A percentile compares a stretch with the other conserved stretches of the same genome.
phyloP scores from a whole-genome alignment of 1,140 invertebrate genomes.

The Drosophila willistoni region DNA sequence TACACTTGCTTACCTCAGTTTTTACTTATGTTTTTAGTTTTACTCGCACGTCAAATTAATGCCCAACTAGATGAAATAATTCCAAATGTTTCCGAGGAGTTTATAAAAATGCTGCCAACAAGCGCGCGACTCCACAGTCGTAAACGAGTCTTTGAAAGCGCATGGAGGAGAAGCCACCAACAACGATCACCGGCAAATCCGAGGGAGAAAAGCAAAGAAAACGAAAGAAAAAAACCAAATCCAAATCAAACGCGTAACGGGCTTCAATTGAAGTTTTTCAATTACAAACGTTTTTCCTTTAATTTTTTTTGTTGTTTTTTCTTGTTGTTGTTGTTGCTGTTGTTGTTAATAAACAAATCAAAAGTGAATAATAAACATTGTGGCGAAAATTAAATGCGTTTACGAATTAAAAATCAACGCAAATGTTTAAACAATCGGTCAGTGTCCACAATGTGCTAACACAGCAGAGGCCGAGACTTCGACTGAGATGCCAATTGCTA shows the following conservation, averaged over 20 bases:
- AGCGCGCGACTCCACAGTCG: slow-evolving; percentile 69
- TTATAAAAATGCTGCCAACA: slow-evolving; percentile 79
- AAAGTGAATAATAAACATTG: slow-evolving; percentile 27
- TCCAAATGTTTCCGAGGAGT: slow-evolving; percentile 67
- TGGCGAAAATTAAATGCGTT: slow-evolving; percentile 70
- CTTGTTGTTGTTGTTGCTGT: not conserved
- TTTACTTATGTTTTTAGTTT: not conserved
- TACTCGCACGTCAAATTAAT: slow-evolving; percentile 51
- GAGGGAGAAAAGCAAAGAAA: slow-evolving; percentile 16
- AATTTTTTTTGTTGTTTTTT: not conserved
- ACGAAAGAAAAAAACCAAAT: slow-evolving; percentile 20
- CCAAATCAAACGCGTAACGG: slow-evolving; percentile 56
- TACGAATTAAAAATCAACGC: slow-evolving; percentile 47
- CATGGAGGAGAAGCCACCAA: not conserved
- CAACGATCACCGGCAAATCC: slow-evolving; percentile 11
- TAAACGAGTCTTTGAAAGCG: slow-evolving; percentile 49
- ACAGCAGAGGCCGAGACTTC: slow-evolving; percentile 20
- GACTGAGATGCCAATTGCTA: not conserved
- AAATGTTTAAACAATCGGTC: slow-evolving; percentile 71
- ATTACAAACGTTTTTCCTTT: slow-evolving; percentile 14
- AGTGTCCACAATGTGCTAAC: slow-evolving; percentile 41
- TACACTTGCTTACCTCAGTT: too few relatives aligned
- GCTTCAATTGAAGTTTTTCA: slow-evolving; percentile 52
- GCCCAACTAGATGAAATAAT: slow-evolving; percentile 77
- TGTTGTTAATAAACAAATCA: slow-evolving; percentile 43